phyloP scores from a whole-genome alignment of 2,797 vertebrate species.

The Saguinus oedipus region DNA sequence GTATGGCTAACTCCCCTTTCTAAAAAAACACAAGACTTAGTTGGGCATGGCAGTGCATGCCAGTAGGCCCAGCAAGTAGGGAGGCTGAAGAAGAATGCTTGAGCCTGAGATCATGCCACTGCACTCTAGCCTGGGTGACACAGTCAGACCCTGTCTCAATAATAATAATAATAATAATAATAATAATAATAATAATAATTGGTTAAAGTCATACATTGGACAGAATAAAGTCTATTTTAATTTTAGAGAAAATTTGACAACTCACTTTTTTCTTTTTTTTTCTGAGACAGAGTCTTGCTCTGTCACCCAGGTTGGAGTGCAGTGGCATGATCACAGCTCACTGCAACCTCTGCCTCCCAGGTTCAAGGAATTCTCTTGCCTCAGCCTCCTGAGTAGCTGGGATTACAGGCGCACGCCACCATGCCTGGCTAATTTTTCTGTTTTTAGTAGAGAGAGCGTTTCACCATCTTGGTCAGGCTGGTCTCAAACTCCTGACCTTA shows the following conservation, averaged over 20 bases:
- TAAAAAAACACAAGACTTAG: neutral
- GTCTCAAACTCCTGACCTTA: too few relatives aligned
- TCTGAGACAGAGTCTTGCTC: too few relatives aligned
- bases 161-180: neutral
- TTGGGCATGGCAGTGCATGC: neutral
- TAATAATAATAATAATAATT: neutral
- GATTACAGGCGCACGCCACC: too few relatives aligned
- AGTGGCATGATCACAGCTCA: too few relatives aligned
- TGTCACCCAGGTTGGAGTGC: too few relatives aligned
- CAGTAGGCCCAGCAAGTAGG: neutral
- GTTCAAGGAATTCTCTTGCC: too few relatives aligned
- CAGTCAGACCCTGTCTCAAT: neutral
- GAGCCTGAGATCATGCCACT: neutral
- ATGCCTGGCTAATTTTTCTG: too few relatives aligned
- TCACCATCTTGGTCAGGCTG: too few relatives aligned
- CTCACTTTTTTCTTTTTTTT: too few relatives aligned
- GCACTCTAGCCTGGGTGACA: neutral
- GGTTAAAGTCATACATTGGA: neutral
- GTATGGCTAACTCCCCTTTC: neutral
- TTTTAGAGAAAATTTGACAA: slow-evolving; percentile 8
- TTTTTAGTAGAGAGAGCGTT: too few relatives aligned
- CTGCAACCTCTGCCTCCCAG: too few relatives aligned
- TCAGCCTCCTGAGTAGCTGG: too few relatives aligned
- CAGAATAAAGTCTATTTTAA: neutral
- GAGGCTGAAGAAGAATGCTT: neutral